Base-by-base conservation (phyloP, 2,888 invertebrate species). In the Petrolisthes cinctipes region DNA sequence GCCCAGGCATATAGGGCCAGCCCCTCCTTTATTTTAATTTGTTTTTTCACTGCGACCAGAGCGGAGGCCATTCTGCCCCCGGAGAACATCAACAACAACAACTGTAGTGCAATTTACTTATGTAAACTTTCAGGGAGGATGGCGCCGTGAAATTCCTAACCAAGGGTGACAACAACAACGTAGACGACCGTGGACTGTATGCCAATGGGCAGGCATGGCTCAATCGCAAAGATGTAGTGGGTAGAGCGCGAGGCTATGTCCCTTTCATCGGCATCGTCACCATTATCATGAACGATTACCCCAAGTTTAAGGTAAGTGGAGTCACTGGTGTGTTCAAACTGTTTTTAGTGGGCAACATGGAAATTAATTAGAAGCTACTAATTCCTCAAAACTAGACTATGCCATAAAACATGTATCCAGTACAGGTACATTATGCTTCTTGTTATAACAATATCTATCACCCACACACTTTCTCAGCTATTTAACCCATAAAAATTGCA, bases 151-250 rank as follows among this genome's bases (percentile, higher is more conserved):
- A 99, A 93, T 99, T 99, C 93, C 94, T 99, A 89, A 99, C 99
- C 76, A 99, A 99, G 95, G 99, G 99, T 91, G 99, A 99, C 93
- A 99, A 99, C 93, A 99, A 99, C 93, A 97, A 97, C 93, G 99
- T 99, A 0, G 99, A 99, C 93, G 99, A 99, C 93, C 95, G 99
- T 94, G 99, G 99, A 85, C 94, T 99, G 81, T 99, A 99, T 93
- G 99, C 99, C 14, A 98, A 98, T 82, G 99, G 99, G n/a, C 99
- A 99, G 93, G 93, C 98, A 53, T 99, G 99, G 99, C 94, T 99
- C 76, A 97, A 97, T 56, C 97, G 98, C 92, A 97, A 97, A 92
- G 99, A 99, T 94, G 98, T 99, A 56, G 99, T 99, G 0, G 99
- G 99, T 0, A 95, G 99, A 92, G 99, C 99, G 37, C 95, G 97